These are phyloP conservation scores for Tragelaphus scriptus DNA, from an alignment of 2,113 vertebrate genomes.

Conservation along the genomic window DNA sequence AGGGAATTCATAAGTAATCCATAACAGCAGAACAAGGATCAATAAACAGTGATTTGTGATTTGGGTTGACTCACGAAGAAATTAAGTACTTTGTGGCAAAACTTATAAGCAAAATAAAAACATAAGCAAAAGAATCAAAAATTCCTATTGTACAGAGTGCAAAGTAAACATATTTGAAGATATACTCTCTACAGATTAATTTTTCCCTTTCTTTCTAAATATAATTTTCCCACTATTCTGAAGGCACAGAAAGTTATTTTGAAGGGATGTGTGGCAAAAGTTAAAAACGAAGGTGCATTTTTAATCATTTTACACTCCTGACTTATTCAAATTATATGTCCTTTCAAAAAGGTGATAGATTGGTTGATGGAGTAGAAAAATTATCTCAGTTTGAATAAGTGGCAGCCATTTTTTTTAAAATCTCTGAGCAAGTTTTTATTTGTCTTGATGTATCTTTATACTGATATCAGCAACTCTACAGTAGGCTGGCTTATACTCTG, in stretches of 20 bases:
- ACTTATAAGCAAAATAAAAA: background rate
- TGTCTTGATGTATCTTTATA: background rate
- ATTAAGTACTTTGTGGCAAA: background rate
- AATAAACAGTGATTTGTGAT: background rate
- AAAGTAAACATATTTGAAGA: background rate
- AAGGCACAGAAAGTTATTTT: background rate
- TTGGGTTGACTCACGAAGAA: background rate
- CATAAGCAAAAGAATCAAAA: background rate
- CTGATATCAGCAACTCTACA: background rate
- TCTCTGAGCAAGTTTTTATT: background rate
- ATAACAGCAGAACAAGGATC: background rate
- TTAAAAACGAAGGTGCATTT: background rate
- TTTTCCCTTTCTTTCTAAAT: background rate
- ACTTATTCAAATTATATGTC: background rate
- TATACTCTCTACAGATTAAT: background rate
- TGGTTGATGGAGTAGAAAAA: background rate
- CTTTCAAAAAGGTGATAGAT: background rate
- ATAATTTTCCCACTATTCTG: background rate
- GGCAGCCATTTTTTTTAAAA: background rate
- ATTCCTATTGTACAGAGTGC: background rate
- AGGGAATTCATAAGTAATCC: background rate
- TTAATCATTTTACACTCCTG: background rate
- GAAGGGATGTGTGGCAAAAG: background rate
- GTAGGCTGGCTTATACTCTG: background rate
- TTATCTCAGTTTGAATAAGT: background rate